phyloP scores from a whole-genome alignment of 2,888 invertebrate genomes.

The Allygus modestus region DNA sequence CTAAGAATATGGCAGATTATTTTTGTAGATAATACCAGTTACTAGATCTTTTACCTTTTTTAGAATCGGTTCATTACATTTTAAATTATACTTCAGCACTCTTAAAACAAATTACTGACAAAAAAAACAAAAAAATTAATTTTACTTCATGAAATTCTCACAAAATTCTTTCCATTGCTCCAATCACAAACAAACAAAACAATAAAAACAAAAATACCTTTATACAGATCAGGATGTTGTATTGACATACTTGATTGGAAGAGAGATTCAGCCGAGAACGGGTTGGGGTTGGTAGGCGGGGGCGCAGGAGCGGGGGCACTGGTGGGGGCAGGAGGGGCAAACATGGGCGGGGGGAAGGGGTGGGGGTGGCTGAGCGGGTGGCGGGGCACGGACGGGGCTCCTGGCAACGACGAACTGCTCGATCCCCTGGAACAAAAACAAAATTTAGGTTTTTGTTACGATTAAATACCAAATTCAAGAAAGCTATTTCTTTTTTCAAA shows the following conservation, averaged over 20 bases:
- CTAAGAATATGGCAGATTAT: too few relatives aligned
- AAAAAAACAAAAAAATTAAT: too few relatives aligned
- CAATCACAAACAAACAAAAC: constrained; percentile 25
- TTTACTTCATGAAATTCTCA: too few relatives aligned
- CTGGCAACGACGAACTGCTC: constrained; percentile 60
- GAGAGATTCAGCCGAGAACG: constrained; percentile 92
- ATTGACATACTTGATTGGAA: constrained; percentile 87
- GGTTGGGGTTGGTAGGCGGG: constrained; percentile 83
- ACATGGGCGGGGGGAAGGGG: constrained; percentile 82
- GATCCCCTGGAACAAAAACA: constrained; percentile 68
- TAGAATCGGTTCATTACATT: too few relatives aligned
- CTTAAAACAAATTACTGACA: too few relatives aligned
- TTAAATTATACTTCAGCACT: too few relatives aligned
- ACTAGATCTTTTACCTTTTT: too few relatives aligned
- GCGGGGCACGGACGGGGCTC: constrained; percentile 72
- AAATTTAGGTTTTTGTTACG: not conserved
- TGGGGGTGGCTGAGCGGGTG: constrained; percentile 76
- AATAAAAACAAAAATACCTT: constrained; percentile 47
- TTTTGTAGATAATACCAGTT: too few relatives aligned
- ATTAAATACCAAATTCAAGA: too few relatives aligned
- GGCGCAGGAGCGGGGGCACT: constrained; percentile 74
- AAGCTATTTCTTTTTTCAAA: too few relatives aligned
- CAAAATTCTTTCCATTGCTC: not conserved
- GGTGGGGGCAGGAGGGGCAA: constrained; percentile 80
- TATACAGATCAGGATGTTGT: constrained; percentile 48